Evolutionary conservation across 1,140 invertebrate genomes (phyloP).

Genomic region (Theocolax elegans): DNA sequence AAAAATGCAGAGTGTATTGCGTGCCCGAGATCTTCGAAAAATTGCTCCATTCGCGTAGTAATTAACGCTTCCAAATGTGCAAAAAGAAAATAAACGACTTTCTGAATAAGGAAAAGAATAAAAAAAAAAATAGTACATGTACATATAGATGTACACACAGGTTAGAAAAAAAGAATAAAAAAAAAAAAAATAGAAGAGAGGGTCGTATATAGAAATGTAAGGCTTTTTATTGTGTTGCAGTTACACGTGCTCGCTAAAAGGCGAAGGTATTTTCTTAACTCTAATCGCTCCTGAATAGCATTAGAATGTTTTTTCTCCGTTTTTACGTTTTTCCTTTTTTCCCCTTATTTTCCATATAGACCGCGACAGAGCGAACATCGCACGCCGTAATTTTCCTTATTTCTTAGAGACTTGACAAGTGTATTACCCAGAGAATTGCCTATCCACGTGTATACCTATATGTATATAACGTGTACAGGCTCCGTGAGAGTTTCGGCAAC

Average conservation of each 20-base stretch:
- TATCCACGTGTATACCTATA: too few species aligned
- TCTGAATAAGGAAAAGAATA: not conserved
- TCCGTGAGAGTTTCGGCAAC: conserved; percentile 35
- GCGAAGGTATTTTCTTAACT: conserved; percentile 13
- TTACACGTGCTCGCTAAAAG: conserved; percentile 1
- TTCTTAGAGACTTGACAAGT: conserved; percentile 29
- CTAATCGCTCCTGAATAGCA: not conserved
- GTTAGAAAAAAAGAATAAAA: not conserved
- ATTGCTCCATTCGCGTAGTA: not conserved
- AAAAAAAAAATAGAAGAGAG: not conserved
- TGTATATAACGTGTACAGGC: too few species aligned
- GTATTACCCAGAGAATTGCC: too few species aligned
- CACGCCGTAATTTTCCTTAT: conserved; percentile 27
- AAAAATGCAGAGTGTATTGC: too few species aligned
- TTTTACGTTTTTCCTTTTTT: conserved; percentile 3
- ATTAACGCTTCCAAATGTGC: not conserved
- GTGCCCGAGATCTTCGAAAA: not conserved
- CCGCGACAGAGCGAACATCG: not conserved
- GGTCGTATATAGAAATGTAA: too few species aligned
- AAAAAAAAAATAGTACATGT: too few species aligned
- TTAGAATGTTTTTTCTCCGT: not conserved
- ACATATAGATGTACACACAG: too few species aligned
- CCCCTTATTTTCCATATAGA: too few species aligned
- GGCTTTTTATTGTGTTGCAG: not conserved
- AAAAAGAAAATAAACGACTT: not conserved